Base-by-base conservation (phyloP, 2,797 vertebrate species). In the Spinus pinus region DNA sequence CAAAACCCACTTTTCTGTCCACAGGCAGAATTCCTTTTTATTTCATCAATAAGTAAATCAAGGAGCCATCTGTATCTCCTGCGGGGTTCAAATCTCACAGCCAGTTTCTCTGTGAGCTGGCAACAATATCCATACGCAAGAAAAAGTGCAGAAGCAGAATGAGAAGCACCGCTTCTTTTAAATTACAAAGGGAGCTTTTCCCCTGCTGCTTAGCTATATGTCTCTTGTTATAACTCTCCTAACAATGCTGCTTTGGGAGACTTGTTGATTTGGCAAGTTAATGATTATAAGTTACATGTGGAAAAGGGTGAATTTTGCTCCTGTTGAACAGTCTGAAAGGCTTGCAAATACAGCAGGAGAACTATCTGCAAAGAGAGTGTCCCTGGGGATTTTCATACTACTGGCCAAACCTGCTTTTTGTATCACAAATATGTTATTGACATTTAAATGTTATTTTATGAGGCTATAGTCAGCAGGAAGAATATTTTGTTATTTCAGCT, bases 11-110 rank as follows among this genome's bases (percentile, higher is more conserved):
- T 91, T 80, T 67, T 87, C 42, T 77, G 25, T 70, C 67, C 30
- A 33, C 37, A 37, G 61, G 66, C 53, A 92, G 72, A 87, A 67
- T 92, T 93, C 44, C 25, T 70, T 92, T 84, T 74, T 83, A 54
- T 87, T 93, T 93, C 61, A 50, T 35, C 47, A 54, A n/a, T 58
- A 86, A 85, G 30, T 58, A 71, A 91, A 77, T 83, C 23, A 61
- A 81, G 83, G 61, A 95, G 58, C 92, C 96, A 93, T 83, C 75
- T 91, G 92, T 33, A 58, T 78, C 69, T 95, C 75, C 79, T 77
- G 47, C 0, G 0, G 86, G 50, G 65, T 81, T 95, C 62, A 86
- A 9, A 31, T 54, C 72, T 90, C 60, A 80, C 67, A 78, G 69
- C 37, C 92, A 61, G 61, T 79, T 93, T 85, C 61, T 91, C 50